Percentiles rank a stretch among this genome's conserved stretches.
Conservation (phyloP, 1,140 invertebrate species). For the Macrosteles quadrilineatus region DNA sequence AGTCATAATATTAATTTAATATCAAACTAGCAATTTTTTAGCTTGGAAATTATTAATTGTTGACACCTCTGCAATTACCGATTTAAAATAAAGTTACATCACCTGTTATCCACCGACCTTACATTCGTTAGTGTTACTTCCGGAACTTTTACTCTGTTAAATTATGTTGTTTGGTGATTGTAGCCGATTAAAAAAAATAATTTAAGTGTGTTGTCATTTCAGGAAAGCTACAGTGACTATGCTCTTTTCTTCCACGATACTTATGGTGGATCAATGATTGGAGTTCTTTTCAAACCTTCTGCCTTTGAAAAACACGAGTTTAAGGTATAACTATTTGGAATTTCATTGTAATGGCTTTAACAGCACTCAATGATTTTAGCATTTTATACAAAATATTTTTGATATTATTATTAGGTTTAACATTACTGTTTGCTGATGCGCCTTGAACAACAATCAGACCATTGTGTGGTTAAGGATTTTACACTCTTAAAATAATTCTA, state of each 20-base stretch:
- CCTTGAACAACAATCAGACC: neutral
- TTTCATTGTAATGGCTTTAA: neutral
- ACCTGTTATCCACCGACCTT: too few species aligned
- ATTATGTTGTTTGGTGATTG: too few species aligned
- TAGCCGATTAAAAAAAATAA: too few species aligned
- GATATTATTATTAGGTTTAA: neutral
- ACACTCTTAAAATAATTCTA: too few species aligned
- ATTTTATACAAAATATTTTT: neutral
- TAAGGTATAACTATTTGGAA: conserved; percentile 64
- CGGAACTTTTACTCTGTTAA: too few species aligned
- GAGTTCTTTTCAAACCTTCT: conserved; percentile 77
- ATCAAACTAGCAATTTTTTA: too few species aligned
- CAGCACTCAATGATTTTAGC: neutral
- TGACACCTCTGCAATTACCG: too few species aligned
- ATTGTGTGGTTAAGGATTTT: neutral
- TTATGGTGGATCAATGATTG: conserved; percentile 79
- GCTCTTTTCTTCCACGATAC: conserved; percentile 87
- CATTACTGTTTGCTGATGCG: neutral
- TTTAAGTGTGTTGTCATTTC: neutral
- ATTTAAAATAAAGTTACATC: too few species aligned
- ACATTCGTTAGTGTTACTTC: too few species aligned
- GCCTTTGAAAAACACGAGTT: conserved; percentile 64
- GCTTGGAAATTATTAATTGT: too few species aligned
- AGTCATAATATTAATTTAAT: too few species aligned
- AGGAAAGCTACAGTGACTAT: conserved; percentile 74